These are phyloP conservation scores for Arctocebus calabarensis DNA, from an alignment of 2,797 vertebrate species.

Conservation along the genomic window DNA sequence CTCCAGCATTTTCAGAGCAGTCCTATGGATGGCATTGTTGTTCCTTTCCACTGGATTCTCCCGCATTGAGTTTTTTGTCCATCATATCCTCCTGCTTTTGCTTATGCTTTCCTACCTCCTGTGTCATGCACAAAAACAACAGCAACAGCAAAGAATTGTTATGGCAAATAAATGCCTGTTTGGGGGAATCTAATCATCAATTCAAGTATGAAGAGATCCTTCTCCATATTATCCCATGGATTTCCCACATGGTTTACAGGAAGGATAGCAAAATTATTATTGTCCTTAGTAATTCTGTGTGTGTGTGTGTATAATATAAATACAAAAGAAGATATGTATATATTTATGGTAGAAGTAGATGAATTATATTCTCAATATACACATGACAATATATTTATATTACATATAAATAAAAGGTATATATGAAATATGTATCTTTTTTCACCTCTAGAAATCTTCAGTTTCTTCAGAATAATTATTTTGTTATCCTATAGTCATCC, in stretches of 20 bases:
- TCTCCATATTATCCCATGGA: not conserved
- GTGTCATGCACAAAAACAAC: not conserved
- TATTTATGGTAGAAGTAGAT: not conserved
- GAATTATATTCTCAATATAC: not conserved
- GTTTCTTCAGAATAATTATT: not conserved
- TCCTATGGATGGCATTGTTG: not conserved
- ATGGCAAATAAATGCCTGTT: not conserved
- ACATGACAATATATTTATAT: not conserved
- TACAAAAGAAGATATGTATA: not conserved
- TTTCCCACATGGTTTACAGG: not conserved
- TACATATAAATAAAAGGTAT: not conserved
- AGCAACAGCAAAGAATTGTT: not conserved
- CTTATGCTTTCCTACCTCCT: not conserved
- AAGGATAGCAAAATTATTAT: not conserved
- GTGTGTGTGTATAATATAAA: not conserved
- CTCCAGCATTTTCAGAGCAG: not conserved
- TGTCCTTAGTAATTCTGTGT: not conserved
- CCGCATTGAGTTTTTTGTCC: not conserved
- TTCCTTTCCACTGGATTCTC: not conserved
- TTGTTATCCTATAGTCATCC: not conserved
- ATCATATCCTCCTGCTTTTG: not conserved
- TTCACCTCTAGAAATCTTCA: no score
- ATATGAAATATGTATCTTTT: not conserved
- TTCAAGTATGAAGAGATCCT: not conserved
- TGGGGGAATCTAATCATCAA: not conserved